phyloP scores from a whole-genome alignment of 2,113 vertebrate species.

The Amazona vittata region DNA sequence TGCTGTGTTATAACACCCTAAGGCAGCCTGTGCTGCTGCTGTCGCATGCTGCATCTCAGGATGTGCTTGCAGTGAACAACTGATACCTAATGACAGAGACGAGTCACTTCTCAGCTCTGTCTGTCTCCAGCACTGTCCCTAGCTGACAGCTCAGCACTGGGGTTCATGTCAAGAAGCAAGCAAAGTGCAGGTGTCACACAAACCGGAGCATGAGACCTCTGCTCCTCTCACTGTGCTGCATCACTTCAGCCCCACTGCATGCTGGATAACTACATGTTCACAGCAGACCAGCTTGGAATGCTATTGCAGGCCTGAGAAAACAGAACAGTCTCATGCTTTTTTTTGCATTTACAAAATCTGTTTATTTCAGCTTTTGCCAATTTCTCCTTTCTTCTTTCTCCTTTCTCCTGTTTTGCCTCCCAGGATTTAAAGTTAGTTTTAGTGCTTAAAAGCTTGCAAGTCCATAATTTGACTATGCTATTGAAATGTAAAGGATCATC shows the following conservation, averaged over 20 bases:
- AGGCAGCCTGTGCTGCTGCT: background rate
- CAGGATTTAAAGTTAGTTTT: background rate
- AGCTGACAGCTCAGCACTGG: background rate
- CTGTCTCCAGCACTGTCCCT: background rate
- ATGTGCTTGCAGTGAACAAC: background rate
- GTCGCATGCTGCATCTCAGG: background rate
- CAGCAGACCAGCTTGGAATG: background rate
- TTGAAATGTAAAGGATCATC: background rate
- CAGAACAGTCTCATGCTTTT: background rate
- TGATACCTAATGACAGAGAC: background rate
- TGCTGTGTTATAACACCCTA: fast-evolving
- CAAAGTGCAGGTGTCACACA: fast-evolving
- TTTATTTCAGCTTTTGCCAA: background rate
- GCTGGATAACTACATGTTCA: background rate
- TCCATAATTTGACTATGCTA: background rate
- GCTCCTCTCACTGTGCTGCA: background rate
- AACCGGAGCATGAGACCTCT: background rate
- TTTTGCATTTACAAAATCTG: background rate
- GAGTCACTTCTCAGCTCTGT: background rate
- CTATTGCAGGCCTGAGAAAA: background rate
- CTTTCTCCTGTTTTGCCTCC: background rate
- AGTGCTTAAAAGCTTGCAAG: background rate
- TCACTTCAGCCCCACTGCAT: background rate
- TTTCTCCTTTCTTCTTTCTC: background rate
- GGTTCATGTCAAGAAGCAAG: background rate